Base-by-base conservation (phyloP, 2,797 vertebrate genomes). In the Falco naumanni region DNA sequence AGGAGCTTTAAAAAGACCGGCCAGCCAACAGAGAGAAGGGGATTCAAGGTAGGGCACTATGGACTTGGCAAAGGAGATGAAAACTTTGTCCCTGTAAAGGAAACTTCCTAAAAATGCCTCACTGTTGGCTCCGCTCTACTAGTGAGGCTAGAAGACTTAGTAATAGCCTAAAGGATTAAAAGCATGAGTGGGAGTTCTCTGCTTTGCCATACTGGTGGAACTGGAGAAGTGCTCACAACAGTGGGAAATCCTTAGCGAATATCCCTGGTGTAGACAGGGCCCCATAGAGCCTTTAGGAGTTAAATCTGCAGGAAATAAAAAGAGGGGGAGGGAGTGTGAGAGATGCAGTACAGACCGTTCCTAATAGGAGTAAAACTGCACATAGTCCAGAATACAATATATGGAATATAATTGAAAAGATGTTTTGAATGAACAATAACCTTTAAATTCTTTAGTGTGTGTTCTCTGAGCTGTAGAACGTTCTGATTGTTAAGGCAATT, bases 401-500 rank as follows among this genome's bases (percentile, higher is more conserved):
- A 77, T 1, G 1, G 82, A 87, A 91, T 95, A 92, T 78, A 85
- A 89, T 70, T 82, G 63, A 84, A 89, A 96, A 91, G 21, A 93
- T 83, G 86, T 51, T 87, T 95, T 92, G 89, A 90, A 71, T 78
- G 76, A 93, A 95, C 80, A 93, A 93, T 81, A 90, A 89, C 86
- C 83, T 95, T 96, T 94, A 87, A 79, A 92, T 95, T 93, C 83
- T 91, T 96, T 85, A 89, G 89, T 87, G 60, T 78, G 39, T 89
- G 81, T 82, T 87, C 88, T 89, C 87, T 93, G 95, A 94, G 82
- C 94, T 95, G 95, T 95, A 96, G 90, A 89, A 92, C 57, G 50
- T 93, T 96, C 82, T 95, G 85, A 95, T 94, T 96, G 93, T 94
- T 95, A 95, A 96, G 85, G 91, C 96, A 95, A 94, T 95, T 95